Percentiles rank a stretch among this genome's conserved stretches.
phyloP scores from a whole-genome alignment of 1,140 invertebrate species.

The Eueides isabella region DNA sequence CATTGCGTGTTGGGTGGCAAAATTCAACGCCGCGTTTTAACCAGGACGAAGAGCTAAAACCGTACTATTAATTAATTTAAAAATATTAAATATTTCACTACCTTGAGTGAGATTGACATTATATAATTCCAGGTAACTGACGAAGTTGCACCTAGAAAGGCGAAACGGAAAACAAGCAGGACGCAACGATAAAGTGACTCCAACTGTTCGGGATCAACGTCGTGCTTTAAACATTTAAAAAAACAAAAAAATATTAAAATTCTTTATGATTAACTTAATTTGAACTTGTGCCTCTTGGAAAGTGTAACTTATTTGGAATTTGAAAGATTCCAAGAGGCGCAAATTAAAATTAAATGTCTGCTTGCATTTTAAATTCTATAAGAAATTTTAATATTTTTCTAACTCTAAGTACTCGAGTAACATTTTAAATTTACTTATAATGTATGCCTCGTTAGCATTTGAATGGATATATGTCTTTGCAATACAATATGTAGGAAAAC shows the following conservation, averaged over 20 bases:
- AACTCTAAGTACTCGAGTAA: background rate
- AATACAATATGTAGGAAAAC: background rate
- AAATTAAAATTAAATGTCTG: too few relatives aligned
- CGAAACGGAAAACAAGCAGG: slow-evolving; percentile 10
- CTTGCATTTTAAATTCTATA: background rate
- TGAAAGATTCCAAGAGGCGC: too few relatives aligned
- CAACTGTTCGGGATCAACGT: slow-evolving; percentile 16
- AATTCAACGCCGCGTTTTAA: too few relatives aligned
- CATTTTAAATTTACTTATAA: background rate
- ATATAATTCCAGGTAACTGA: slow-evolving; percentile 1
- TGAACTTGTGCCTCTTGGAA: background rate
- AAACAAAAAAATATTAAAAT: background rate
- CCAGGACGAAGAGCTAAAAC: too few relatives aligned
- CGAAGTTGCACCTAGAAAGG: background rate
- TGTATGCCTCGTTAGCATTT: background rate
- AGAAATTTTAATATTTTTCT: background rate
- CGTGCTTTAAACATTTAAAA: slow-evolving; percentile 6
- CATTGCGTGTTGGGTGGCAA: too few relatives aligned
- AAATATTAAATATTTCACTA: too few relatives aligned
- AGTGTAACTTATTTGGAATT: too few relatives aligned
- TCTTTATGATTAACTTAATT: background rate
- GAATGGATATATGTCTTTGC: background rate
- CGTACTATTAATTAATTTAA: too few relatives aligned
- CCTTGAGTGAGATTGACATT: too few relatives aligned
- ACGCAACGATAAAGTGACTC: background rate